A percentile compares a stretch with the other conserved stretches of the same genome.
phyloP scores from a whole-genome alignment of 1,140 invertebrate genomes.

The Callitettix versicolor region DNA sequence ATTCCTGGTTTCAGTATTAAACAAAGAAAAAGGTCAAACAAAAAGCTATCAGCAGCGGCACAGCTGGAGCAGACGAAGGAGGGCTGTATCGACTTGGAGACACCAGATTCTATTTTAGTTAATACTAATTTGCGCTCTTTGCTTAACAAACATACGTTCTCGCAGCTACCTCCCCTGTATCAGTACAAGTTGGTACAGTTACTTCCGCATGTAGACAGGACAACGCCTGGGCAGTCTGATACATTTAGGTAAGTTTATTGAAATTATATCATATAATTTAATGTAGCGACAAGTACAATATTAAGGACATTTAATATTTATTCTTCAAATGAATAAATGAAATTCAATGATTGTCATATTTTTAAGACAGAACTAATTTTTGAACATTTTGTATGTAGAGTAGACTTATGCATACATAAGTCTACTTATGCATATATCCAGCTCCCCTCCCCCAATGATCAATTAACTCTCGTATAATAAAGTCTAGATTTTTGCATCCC shows the following conservation, averaged over 20 bases:
- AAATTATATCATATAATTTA: no score
- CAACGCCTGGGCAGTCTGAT: constrained; percentile 34
- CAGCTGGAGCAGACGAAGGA: constrained; percentile 77
- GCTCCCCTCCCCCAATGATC: no score
- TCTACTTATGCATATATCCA: no score
- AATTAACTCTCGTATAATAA: no score
- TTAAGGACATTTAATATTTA: no score
- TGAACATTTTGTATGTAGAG: no score
- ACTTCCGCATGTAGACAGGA: constrained; percentile 79
- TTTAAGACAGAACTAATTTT: no score
- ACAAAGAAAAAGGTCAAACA: constrained; percentile 60
- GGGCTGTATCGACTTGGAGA: constrained; percentile 88
- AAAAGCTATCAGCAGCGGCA: constrained; percentile 64
- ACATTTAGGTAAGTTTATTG: constrained; percentile 34
- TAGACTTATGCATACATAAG: no score
- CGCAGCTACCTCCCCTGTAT: constrained; percentile 73
- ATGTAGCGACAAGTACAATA: no score
- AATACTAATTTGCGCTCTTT: constrained; percentile 81
- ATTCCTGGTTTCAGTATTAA: constrained; percentile 83
- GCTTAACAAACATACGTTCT: constrained; percentile 85
- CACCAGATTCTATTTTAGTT: constrained; percentile 90
- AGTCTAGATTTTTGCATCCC: no score
- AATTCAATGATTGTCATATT: no score
- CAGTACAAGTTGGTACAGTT: constrained; percentile 86
- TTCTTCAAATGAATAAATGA: no score